phyloP scores from a whole-genome alignment of 1,140 invertebrate species.

The Popillia japonica region DNA sequence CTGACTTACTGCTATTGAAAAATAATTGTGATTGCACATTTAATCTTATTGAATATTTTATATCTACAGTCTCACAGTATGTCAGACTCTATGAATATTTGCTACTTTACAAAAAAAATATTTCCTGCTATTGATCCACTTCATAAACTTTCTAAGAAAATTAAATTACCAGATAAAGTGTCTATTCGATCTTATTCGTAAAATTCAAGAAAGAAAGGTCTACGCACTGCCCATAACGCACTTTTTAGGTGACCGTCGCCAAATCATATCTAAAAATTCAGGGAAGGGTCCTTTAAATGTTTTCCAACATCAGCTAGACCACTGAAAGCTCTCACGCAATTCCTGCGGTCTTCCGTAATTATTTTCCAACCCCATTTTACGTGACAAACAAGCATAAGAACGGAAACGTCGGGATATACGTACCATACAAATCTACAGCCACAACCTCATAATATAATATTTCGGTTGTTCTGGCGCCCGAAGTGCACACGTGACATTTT shows the following conservation, averaged over 20 bases:
- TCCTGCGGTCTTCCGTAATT: slow-evolving; percentile 1
- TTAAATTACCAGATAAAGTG: not conserved
- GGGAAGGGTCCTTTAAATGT: not conserved
- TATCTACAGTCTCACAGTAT: too few relatives aligned
- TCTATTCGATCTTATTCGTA: not conserved
- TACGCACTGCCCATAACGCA: not conserved
- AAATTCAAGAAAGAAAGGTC: not conserved
- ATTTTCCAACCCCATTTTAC: slow-evolving; percentile 24
- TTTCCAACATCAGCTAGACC: not conserved
- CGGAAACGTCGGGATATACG: slow-evolving; percentile 6
- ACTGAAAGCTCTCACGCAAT: not conserved
- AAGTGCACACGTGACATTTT: slow-evolving; percentile 6
- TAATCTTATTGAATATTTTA: too few relatives aligned
- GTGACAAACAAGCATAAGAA: slow-evolving; percentile 28
- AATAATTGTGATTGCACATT: too few relatives aligned
- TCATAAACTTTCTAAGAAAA: not conserved
- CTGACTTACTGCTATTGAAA: too few relatives aligned
- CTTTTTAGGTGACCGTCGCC: not conserved
- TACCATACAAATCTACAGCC: slow-evolving; percentile 6
- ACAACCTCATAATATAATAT: slow-evolving; percentile 18
- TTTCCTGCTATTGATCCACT: too few relatives aligned
- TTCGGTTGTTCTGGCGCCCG: not conserved
- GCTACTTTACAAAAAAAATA: too few relatives aligned
- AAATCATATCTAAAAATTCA: not conserved
- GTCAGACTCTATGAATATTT: too few relatives aligned